Evolutionary conservation across 2,888 invertebrate genomes (phyloP).

Genomic region (Congeria kusceri): DNA sequence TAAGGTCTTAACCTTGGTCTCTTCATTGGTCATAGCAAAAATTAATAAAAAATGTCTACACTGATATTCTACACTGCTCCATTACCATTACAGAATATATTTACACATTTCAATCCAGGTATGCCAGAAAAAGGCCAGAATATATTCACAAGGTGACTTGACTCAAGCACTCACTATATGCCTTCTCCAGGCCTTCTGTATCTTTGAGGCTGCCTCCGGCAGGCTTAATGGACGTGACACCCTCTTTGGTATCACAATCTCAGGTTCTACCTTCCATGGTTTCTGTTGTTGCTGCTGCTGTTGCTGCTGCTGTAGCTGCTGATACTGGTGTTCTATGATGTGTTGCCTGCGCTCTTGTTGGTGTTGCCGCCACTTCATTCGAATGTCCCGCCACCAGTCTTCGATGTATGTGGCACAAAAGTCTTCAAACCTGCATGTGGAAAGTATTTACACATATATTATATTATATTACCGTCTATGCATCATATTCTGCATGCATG

Average conservation of each 20-base stretch:
- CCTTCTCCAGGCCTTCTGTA: slow-evolving; percentile 84
- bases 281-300: background rate
- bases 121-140: no score
- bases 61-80: no score
- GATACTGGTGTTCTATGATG: background rate
- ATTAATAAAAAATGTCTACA: no score
- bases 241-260: slow-evolving; percentile 39
- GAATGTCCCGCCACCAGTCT: slow-evolving; percentile 67
- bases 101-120: no score
- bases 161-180: slow-evolving; percentile 79
- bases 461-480: no score
- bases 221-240: slow-evolving; percentile 38
- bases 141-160: no score
- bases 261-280: background rate
- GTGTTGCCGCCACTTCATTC: background rate
- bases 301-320: background rate
- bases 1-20: no score
- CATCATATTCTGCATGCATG: no score
- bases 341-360: background rate
- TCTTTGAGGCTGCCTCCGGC: slow-evolving; percentile 79
- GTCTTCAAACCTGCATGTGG: slow-evolving; percentile 70
- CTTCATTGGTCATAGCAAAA: no score
- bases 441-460: no score
- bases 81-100: no score
- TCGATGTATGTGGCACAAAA: slow-evolving; percentile 73